Percentiles rank a stretch among this genome's conserved stretches.
These are phyloP conservation scores for Circaetus gallicus DNA, from an alignment of 2,113 vertebrate genomes.

Conservation along the genomic window DNA sequence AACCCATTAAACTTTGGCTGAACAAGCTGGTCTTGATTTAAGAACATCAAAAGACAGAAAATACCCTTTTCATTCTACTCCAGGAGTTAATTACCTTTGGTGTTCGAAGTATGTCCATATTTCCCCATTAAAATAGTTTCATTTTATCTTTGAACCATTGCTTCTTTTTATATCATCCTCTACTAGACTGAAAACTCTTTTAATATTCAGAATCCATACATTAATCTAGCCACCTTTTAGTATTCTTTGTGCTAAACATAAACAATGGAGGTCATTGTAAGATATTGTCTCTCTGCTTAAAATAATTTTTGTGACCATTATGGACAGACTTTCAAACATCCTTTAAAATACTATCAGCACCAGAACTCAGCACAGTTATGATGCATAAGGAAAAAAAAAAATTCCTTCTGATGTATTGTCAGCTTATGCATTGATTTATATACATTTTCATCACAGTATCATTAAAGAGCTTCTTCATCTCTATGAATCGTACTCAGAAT, in stretches of 20 bases:
- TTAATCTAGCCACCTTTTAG: neutral
- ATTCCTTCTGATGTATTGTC: neutral
- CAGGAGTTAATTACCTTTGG: neutral
- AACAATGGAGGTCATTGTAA: neutral
- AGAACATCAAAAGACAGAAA: neutral
- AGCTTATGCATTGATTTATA: neutral
- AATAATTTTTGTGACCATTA: neutral
- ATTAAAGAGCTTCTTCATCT: neutral
- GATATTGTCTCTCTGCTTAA: neutral
- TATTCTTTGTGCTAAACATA: neutral
- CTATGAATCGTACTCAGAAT: neutral
- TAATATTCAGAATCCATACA: neutral
- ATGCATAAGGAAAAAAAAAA: neutral
- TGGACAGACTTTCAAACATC: neutral
- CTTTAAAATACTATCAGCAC: neutral
- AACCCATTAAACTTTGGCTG: neutral
- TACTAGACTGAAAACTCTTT: neutral
- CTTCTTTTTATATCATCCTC: neutral
- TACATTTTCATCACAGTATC: neutral
- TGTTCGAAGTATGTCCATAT: neutral
- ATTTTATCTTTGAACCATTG: neutral
- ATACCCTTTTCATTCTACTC: neutral
- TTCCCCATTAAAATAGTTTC: neutral
- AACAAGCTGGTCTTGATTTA: neutral
- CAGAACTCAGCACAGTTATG: neutral